These are phyloP conservation scores for Amyelois transitella DNA, from an alignment of 1,140 invertebrate genomes.

Conservation along the genomic window DNA sequence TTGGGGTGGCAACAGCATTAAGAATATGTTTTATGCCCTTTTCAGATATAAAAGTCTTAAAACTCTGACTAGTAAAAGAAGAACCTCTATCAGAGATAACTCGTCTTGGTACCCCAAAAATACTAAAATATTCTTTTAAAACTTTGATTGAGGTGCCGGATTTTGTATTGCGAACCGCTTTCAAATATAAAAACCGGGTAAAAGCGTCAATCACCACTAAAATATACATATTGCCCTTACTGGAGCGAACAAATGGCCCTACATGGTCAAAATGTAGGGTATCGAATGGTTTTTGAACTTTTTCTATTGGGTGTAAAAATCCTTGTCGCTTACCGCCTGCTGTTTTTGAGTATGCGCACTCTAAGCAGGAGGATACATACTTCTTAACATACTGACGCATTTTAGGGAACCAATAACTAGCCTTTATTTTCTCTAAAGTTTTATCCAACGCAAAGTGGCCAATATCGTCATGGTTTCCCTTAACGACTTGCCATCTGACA, in stretches of 20 bases:
- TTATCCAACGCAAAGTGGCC: conserved; percentile 34
- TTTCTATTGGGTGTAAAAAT: background rate
- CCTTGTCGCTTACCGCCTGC: background rate
- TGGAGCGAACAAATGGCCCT: background rate
- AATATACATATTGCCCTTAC: background rate
- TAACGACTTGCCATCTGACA: conserved; percentile 9
- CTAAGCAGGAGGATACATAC: no score
- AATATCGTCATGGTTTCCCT: conserved; percentile 28
- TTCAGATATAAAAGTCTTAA: background rate
- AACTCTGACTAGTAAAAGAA: background rate
- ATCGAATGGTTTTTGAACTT: background rate
- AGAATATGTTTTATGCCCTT: no score
- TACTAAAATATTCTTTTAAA: no score
- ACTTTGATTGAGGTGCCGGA: background rate
- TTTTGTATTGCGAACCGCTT: background rate
- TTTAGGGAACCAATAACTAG: conserved; percentile 30
- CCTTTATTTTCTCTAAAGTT: conserved; percentile 22
- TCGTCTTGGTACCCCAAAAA: background rate
- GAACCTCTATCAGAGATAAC: background rate
- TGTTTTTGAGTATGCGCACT: background rate
- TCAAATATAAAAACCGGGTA: background rate
- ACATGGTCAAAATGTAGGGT: background rate
- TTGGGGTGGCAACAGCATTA: no score
- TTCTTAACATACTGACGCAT: conserved; percentile 5
- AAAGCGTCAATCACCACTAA: background rate